These are phyloP conservation scores for Tyria jacobaeae DNA, from an alignment of 2,888 invertebrate genomes.

Conservation along the genomic window DNA sequence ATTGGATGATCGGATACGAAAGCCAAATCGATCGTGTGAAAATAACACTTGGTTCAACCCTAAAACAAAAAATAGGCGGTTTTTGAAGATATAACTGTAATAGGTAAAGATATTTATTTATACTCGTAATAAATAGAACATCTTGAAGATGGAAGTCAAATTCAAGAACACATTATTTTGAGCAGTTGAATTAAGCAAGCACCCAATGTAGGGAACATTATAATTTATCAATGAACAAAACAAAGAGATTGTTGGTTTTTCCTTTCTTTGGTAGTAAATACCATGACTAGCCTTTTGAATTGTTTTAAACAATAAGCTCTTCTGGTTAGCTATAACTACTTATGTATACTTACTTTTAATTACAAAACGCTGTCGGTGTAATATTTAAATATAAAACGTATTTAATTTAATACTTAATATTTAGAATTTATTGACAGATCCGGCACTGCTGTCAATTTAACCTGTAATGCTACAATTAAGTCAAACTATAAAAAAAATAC, in stretches of 20 bases:
- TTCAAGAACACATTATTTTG: too few relatives aligned
- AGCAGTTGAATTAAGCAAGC: too few relatives aligned
- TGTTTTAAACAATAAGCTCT: conserved; percentile 57
- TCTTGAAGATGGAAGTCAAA: too few relatives aligned
- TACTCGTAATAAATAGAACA: background rate
- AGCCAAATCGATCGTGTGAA: conserved; percentile 80
- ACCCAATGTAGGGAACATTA: conserved; percentile 39
- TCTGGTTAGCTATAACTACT: conserved; percentile 48
- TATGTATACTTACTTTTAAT: conserved; percentile 65
- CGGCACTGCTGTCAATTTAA: too few relatives aligned
- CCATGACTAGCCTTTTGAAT: conserved; percentile 62
- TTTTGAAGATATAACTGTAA: conserved; percentile 6
- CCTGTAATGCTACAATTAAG: too few relatives aligned
- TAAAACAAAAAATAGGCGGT: conserved; percentile 40
- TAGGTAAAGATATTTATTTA: too few relatives aligned
- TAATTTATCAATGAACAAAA: conserved; percentile 40
- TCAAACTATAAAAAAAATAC: background rate
- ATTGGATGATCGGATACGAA: conserved; percentile 81
- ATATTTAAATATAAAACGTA: conserved; percentile 18
- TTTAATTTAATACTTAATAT: conserved; percentile 3
- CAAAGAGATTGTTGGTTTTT: conserved; percentile 40
- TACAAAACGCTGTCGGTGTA: conserved; percentile 54
- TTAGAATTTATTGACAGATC: background rate
- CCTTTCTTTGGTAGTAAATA: conserved; percentile 54
- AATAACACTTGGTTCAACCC: conserved; percentile 65